A percentile compares a stretch with the other conserved stretches of the same genome.
phyloP scores from a whole-genome alignment of 2,113 vertebrate genomes.

The Dasyornis broadbenti region DNA sequence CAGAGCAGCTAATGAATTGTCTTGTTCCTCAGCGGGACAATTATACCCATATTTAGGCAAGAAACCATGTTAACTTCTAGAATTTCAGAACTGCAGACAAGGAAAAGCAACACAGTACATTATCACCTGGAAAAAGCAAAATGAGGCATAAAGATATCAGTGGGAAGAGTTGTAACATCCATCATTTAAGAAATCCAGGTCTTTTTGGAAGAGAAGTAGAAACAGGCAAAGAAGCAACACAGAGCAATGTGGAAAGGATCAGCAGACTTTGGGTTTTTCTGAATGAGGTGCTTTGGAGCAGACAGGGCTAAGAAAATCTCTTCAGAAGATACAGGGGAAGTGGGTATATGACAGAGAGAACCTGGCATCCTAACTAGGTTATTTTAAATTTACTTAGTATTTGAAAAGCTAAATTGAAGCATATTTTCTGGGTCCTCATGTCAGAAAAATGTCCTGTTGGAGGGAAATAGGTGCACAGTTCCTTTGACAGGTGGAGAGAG shows the following conservation, averaged over 20 bases:
- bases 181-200: not conserved
- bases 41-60: not conserved
- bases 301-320: not conserved
- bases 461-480: not conserved
- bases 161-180: not conserved
- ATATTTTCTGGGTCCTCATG: accelerated
- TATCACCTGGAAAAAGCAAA: not conserved
- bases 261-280: not conserved
- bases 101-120: not conserved
- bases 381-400: not conserved
- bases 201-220: not conserved
- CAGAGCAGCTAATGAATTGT: not conserved
- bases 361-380: not conserved
- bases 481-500: not conserved
- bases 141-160: not conserved
- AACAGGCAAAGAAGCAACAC: not conserved
- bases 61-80: not conserved
- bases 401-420: not conserved
- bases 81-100: not conserved
- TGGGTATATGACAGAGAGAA: not conserved
- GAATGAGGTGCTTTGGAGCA: not conserved
- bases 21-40: not conserved
- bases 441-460: not conserved
- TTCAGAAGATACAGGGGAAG: not conserved
- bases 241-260: not conserved